Evolutionary conservation across 2,888 invertebrate species (phyloP).

Genomic region (Pyrrhosoma nymphula): DNA sequence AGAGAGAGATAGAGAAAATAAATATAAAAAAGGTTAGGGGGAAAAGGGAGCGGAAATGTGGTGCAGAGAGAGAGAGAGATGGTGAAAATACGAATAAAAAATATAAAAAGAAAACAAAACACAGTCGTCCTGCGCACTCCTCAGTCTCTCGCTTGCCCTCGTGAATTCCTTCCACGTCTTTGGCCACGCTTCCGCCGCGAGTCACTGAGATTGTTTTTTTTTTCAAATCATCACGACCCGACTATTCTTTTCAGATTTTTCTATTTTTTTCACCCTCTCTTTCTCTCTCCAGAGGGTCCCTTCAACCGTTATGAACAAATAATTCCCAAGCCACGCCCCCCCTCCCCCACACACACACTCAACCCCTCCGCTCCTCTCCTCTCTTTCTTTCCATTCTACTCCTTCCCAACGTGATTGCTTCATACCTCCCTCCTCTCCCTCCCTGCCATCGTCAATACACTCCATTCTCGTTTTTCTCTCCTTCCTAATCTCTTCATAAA

Average conservation of each 20-base stretch:
- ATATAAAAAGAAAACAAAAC: neutral
- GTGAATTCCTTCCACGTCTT: slow-evolving; percentile 44
- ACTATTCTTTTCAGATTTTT: slow-evolving; percentile 1
- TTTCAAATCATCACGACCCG: slow-evolving; percentile 32
- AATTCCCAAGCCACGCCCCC: slow-evolving; percentile 7
- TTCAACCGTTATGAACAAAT: slow-evolving; percentile 26
- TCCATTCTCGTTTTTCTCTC: neutral
- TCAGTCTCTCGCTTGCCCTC: neutral
- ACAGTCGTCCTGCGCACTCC: neutral
- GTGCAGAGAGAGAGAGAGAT: no score
- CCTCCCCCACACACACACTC: neutral
- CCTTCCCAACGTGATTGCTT: neutral
- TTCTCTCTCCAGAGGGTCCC: neutral
- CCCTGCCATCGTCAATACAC: no score
- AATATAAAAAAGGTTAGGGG: neutral
- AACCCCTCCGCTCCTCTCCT: neutral
- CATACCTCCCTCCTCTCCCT: neutral
- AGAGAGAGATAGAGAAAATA: neutral
- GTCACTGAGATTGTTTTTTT: neutral
- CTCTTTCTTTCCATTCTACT: no score
- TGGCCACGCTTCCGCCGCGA: slow-evolving; percentile 50
- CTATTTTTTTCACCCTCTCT: neutral
- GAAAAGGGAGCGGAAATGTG: neutral
- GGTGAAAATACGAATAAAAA: no score
- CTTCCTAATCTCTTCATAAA: neutral